These are phyloP conservation scores for Epinephelus coioides DNA, from an alignment of 2,797 vertebrate genomes.

Conservation along the genomic window DNA sequence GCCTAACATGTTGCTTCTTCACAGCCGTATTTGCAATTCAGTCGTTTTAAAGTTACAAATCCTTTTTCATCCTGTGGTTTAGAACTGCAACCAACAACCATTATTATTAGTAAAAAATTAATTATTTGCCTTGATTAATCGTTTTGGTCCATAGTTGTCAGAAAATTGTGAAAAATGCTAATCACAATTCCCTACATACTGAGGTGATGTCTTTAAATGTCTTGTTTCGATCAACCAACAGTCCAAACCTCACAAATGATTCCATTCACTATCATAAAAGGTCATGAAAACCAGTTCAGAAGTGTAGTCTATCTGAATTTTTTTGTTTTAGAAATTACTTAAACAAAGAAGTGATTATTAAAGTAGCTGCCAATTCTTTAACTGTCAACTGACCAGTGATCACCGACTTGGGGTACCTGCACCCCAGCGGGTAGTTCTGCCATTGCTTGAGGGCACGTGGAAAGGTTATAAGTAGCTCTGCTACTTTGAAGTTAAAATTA, in stretches of 20 bases:
- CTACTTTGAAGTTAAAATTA: no score
- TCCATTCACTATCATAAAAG: no score
- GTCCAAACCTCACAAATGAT: not conserved
- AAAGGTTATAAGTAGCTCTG: no score
- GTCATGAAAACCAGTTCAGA: no score
- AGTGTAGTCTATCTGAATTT: no score
- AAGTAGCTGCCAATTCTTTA: no score
- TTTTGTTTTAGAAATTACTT: no score
- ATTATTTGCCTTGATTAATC: not conserved
- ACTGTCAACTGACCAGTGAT: no score
- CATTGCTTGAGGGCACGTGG: not conserved
- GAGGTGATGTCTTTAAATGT: not conserved
- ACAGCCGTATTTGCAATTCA: not conserved
- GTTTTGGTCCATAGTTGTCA: not conserved
- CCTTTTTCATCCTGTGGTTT: not conserved
- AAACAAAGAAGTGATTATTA: no score
- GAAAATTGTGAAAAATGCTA: not conserved
- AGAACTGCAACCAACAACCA: not conserved
- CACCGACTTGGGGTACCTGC: no score
- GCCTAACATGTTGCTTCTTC: not conserved
- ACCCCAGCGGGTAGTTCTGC: not conserved
- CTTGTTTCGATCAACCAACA: not conserved
- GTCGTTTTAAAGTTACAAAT: not conserved
- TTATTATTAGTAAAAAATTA: not conserved
- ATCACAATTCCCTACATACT: not conserved